Evolutionary conservation across 2,797 vertebrate genomes (phyloP).

Genomic region (Melanotaenia boesemani): DNA sequence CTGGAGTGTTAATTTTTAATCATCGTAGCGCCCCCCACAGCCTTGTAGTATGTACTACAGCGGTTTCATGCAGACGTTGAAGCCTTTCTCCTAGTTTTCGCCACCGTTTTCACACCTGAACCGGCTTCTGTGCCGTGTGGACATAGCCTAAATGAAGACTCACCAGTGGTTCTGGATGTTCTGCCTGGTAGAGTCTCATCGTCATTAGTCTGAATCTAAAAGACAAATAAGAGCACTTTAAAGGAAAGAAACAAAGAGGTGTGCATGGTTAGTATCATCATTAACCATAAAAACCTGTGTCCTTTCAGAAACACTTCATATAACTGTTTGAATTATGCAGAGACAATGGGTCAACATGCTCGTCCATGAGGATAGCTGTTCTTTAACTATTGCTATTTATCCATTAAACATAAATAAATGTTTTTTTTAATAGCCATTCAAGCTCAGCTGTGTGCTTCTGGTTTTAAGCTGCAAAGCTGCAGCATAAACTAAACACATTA

Average conservation of each 20-base stretch:
- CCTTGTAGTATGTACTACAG: no score
- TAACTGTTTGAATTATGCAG: neutral
- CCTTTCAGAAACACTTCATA: neutral
- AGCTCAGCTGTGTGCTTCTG: neutral
- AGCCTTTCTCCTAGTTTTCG: no score
- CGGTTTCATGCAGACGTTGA: no score
- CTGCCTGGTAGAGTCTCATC: constrained; percentile 81
- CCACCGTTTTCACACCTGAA: no score
- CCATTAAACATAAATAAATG: neutral
- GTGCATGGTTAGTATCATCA: neutral
- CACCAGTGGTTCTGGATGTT: constrained; percentile 71
- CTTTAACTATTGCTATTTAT: neutral
- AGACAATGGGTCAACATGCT: neutral
- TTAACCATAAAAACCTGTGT: neutral
- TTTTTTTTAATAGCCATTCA: neutral
- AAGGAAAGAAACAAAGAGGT: neutral
- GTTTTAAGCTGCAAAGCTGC: neutral
- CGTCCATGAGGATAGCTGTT: neutral
- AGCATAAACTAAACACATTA: neutral
- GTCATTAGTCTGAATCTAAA: constrained; percentile 93
- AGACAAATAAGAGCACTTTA: constrained; percentile 27
- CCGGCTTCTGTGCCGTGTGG: no score
- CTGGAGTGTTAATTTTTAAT: no score
- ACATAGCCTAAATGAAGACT: constrained; percentile 55
- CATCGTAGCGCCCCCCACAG: no score